Conservation (phyloP, 2,113 vertebrate genomes). For the Cyprinodon brontotheroides region DNA sequence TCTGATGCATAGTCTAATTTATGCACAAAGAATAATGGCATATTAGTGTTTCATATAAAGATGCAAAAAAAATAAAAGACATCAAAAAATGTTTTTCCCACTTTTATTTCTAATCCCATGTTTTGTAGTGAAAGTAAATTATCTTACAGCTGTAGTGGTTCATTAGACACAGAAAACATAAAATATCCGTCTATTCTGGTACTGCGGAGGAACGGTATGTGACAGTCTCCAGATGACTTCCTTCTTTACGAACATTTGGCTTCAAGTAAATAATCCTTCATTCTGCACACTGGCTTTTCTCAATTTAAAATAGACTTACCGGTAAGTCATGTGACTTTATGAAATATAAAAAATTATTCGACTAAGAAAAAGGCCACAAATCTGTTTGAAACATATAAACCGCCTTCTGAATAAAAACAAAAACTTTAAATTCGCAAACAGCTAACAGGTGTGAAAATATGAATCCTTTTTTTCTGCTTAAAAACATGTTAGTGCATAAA, state of each 20-base stretch:
- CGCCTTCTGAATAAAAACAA: too few species aligned
- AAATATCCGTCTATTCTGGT: constrained; percentile 23
- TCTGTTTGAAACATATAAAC: background rate
- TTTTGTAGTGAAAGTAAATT: background rate
- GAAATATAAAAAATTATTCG: background rate
- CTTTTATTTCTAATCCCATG: background rate
- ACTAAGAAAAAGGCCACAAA: background rate
- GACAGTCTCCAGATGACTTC: constrained; percentile 28
- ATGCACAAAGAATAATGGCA: background rate
- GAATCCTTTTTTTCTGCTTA: background rate
- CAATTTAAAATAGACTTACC: background rate
- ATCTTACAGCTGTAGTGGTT: constrained; percentile 3
- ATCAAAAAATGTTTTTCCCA: background rate
- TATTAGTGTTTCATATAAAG: background rate
- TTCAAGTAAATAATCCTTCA: background rate
- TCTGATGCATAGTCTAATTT: background rate
- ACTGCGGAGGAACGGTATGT: constrained; percentile 28
- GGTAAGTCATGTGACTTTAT: background rate
- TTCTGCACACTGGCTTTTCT: background rate
- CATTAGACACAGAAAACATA: constrained; percentile 1
- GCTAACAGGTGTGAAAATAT: background rate
- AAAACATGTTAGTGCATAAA: constrained; percentile 34
- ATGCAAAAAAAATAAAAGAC: background rate
- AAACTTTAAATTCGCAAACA: background rate
- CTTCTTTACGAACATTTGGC: background rate